phyloP scores from a whole-genome alignment of 92 coral and sea anemone genomes.

The Metridium senile region DNA sequence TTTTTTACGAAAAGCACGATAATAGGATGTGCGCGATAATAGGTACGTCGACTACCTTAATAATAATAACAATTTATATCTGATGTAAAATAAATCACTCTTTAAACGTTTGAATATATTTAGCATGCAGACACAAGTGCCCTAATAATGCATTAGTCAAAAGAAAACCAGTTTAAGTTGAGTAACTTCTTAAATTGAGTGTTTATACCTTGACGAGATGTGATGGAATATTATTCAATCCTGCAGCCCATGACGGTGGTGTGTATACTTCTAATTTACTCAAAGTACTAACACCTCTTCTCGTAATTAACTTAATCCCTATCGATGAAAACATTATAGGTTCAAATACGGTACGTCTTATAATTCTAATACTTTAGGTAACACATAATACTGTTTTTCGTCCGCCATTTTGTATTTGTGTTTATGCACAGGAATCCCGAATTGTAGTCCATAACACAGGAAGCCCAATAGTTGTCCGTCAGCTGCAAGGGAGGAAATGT shows the following conservation, averaged over 20 bases:
- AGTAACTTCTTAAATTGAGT: no score
- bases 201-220: conserved; percentile 42
- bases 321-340: not conserved
- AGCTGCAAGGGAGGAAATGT: no score
- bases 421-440: conserved; percentile 11
- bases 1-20: no score
- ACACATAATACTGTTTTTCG: not conserved
- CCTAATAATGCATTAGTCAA: no score
- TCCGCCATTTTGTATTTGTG: conserved; percentile 8
- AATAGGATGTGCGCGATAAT: no score
- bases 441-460: not conserved
- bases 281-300: conserved; percentile 15
- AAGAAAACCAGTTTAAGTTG: no score
- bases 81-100: no score
- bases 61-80: no score
- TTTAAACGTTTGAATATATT: no score
- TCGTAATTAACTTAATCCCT: not conserved
- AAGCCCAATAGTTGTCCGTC: no score
- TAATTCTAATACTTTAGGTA: not conserved
- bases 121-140: no score
- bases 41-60: no score
- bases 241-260: conserved; percentile 43
- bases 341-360: not conserved
- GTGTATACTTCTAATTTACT: conserved; percentile 4
- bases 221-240: conserved; percentile 25